Percentiles rank a stretch among this genome's conserved stretches.
Evolutionary conservation across 1,140 invertebrate genomes (phyloP).

Genomic region (Monochamus saltuarius): DNA sequence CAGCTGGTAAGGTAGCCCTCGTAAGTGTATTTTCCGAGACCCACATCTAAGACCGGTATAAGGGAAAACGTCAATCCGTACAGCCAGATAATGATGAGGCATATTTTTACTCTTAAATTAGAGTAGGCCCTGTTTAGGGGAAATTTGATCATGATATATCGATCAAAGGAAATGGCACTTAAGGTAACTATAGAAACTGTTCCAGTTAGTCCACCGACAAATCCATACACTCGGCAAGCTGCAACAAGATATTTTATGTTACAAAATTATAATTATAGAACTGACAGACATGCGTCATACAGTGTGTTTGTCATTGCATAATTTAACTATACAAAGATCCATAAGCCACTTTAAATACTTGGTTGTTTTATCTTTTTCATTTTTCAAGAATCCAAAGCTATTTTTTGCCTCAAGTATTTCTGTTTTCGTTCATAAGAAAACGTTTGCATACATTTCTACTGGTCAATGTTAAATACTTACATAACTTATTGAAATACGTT

Average conservation of each 20-base stretch:
- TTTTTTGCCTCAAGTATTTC: no score
- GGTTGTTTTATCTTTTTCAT: no score
- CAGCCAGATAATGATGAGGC: conserved; percentile 68
- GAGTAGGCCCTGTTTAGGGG: conserved; percentile 67
- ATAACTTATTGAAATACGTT: no score
- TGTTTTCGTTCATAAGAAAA: no score
- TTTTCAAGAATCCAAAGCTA: no score
- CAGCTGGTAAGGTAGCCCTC: conserved; percentile 79
- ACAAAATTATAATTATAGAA: no score
- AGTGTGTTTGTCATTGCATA: no score
- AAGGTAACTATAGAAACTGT: conserved; percentile 70
- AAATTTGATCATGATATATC: conserved; percentile 71
- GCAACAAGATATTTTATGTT: conserved; percentile 41
- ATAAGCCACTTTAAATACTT: no score
- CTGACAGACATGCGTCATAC: no score
- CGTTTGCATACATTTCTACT: no score
- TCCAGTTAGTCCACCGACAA: conserved; percentile 70
- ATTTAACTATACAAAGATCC: no score
- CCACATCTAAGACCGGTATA: conserved; percentile 67
- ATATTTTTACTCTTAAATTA: conserved; percentile 60
- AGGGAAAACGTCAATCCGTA: conserved; percentile 67
- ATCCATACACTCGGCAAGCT: conserved; percentile 72
- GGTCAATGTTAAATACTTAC: no score
- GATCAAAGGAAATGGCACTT: conserved; percentile 68
- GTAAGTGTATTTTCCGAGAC: conserved; percentile 71